Evolutionary conservation across 2,797 vertebrate species (phyloP).

Genomic region (Sphenopsis melanotis): DNA sequence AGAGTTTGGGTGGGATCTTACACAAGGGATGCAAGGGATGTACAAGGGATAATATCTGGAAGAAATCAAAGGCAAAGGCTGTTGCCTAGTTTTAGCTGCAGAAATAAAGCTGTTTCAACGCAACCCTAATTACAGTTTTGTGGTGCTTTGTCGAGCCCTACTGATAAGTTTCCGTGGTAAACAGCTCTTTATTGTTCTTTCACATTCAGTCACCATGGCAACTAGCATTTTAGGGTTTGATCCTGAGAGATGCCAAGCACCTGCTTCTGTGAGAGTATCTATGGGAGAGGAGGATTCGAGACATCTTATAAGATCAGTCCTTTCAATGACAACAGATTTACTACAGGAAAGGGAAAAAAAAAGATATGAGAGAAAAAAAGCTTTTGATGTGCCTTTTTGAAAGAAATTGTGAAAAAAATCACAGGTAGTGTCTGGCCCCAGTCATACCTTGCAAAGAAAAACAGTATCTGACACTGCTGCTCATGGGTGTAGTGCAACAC

Average conservation of each 20-base stretch:
- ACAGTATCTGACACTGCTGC: neutral
- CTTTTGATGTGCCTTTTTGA: neutral
- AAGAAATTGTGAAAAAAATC: neutral
- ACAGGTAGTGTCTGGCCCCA: neutral
- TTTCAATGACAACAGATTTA: neutral
- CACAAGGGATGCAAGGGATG: neutral
- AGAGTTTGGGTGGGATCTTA: conserved; percentile 7
- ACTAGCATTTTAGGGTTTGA: conserved; percentile 64
- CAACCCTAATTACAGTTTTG: conserved; percentile 71
- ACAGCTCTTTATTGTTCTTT: conserved; percentile 78
- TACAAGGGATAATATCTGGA: conserved; percentile 22
- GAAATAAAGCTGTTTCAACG: conserved; percentile 58
- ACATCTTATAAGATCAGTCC: neutral
- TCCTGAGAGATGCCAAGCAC: conserved; percentile 59
- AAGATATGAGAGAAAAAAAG: neutral
- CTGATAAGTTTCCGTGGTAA: conserved; percentile 73
- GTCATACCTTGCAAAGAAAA: neutral
- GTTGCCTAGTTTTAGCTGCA: conserved; percentile 26
- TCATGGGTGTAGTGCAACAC: neutral
- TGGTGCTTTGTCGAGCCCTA: conserved; percentile 58
- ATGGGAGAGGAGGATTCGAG: neutral
- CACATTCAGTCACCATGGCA: conserved; percentile 72
- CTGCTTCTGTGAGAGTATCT: conserved; percentile 37
- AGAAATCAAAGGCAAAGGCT: conserved; percentile 45
- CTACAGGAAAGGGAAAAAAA: neutral